phyloP scores from a whole-genome alignment of 2,888 invertebrate species.

The Eupithecia abbreviata region DNA sequence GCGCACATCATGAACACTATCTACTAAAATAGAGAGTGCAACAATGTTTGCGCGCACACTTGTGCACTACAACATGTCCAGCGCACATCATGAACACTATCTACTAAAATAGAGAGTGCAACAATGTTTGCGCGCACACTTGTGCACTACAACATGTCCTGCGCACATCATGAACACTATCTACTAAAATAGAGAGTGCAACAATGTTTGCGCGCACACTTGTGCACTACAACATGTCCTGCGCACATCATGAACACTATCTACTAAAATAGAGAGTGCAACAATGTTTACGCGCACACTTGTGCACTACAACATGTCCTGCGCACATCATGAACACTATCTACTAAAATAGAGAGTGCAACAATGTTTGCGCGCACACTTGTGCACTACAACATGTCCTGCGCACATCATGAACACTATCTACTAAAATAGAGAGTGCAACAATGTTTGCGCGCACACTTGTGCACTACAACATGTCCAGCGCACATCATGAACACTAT shows the following conservation, averaged over 20 bases:
- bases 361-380: no score
- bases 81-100: background rate
- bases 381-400: no score
- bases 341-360: background rate
- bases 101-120: background rate
- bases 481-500: background rate
- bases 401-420: background rate
- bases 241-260: background rate
- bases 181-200: background rate
- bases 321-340: background rate
- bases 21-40: background rate
- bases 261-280: background rate
- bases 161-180: background rate
- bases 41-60: no score
- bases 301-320: no score
- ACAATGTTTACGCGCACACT: no score
- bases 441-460: no score
- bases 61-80: no score
- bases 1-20: background rate
- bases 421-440: background rate
- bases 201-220: no score
- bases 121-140: no score
- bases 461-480: no score
- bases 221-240: no score
- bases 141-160: no score